phyloP scores from a whole-genome alignment of 1,140 invertebrate species.

The Drosophila sp. region DNA sequence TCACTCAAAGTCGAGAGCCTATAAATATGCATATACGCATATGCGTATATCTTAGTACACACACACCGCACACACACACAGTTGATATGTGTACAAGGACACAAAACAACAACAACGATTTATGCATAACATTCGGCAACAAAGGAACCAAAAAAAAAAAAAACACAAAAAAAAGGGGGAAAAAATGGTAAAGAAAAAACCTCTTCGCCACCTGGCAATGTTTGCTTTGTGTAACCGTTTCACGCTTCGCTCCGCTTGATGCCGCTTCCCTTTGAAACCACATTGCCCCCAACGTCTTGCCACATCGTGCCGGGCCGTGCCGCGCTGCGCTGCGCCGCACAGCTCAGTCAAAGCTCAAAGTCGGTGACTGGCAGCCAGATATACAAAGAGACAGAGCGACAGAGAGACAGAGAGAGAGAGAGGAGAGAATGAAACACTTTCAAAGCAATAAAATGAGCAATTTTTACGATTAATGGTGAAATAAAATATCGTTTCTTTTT shows the following conservation, averaged over 20 bases:
- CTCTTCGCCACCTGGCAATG: slow-evolving; percentile 35
- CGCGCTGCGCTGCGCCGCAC: not conserved
- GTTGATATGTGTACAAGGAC: not conserved
- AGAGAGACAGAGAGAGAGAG: not conserved
- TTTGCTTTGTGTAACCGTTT: slow-evolving; percentile 37
- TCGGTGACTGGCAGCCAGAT: slow-evolving; percentile 22
- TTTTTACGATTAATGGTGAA: slow-evolving; percentile 70
- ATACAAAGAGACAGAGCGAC: slow-evolving; percentile 13
- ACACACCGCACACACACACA: not conserved
- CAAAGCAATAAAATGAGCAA: slow-evolving; percentile 68
- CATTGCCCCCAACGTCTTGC: not conserved
- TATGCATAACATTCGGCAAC: slow-evolving; percentile 39
- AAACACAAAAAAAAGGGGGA: not conserved
- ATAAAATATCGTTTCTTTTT: slow-evolving; percentile 52
- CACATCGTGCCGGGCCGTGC: not conserved
- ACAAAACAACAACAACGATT: slow-evolving; percentile 48
- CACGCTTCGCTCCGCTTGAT: slow-evolving; percentile 36
- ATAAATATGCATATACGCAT: slow-evolving; percentile 1
- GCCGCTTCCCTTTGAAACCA: slow-evolving; percentile 35
- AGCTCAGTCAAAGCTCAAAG: slow-evolving; percentile 33
- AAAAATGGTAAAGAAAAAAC: not conserved
- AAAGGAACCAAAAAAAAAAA: not conserved
- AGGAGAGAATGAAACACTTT: slow-evolving; percentile 42
- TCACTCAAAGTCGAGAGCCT: slow-evolving; percentile 15
- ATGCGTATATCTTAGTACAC: not conserved